Conservation (phyloP, 2,113 vertebrate species). For the Cynocephalus volans region DNA sequence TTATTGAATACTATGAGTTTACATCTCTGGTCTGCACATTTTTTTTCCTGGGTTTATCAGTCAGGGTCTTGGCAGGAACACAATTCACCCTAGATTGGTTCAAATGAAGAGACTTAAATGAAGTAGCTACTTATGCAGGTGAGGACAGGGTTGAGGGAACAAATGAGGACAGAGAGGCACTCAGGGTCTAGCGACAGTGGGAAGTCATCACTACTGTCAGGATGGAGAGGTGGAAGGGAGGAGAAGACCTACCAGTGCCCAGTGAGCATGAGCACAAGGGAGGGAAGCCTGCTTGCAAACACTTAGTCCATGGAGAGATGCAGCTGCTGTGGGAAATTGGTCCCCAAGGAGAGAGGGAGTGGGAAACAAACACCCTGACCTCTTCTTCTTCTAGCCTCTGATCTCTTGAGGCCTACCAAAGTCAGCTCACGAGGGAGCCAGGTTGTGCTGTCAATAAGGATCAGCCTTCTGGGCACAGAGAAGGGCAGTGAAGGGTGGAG, state of each 20-base stretch:
- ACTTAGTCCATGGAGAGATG: not conserved
- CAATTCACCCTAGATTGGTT: not conserved
- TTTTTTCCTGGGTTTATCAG: not conserved
- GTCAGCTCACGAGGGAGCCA: not conserved
- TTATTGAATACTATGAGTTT: not conserved
- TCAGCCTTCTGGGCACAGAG: not conserved
- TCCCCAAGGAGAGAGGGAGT: not conserved
- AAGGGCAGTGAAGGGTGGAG: not conserved
- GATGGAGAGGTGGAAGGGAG: not conserved
- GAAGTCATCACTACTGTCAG: not conserved
- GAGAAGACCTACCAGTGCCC: not conserved
- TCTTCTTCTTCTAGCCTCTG: not conserved
- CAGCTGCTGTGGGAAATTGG: not conserved
- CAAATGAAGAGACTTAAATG: constrained; percentile 3
- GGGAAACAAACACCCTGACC: not conserved
- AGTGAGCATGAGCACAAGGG: fast-evolving
- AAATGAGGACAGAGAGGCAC: not conserved
- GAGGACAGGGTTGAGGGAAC: not conserved
- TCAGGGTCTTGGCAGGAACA: not conserved
- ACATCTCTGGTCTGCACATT: not conserved
- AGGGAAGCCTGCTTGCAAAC: not conserved
- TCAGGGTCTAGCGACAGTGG: not conserved
- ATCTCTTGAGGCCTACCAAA: not conserved
- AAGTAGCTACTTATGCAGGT: not conserved
- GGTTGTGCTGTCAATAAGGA: not conserved